Base-by-base conservation (phyloP, 1,140 invertebrate genomes). In the Bicyclus anynana region DNA sequence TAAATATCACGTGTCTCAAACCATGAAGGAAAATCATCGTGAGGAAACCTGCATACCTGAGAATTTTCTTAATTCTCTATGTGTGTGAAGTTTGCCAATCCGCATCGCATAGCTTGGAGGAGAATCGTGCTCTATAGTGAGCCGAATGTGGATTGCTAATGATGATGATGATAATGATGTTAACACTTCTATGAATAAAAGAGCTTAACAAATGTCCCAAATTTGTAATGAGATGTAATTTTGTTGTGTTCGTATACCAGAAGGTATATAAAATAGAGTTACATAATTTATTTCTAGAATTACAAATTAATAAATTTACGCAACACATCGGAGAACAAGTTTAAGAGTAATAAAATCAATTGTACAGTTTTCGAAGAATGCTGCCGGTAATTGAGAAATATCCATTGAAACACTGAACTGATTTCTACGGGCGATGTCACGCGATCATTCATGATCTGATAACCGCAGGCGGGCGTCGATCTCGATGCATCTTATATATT, bases 371-470 rank as follows among this genome's bases (percentile, higher is more conserved):
- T 33, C 26, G 46, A 59, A n/a, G 50, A 59, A 53, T 55, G 59
- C 20, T 55, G 49, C 52, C 38, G 52, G 47, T 44, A 61, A 61
- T 61, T 61, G 20, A 53, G 37, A 53, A 58, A 58, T 53, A 54
- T 49, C 42, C 55, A 65, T 65, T 61, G 59, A 58, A 48, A 55
- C 62, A 49, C 6, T 53, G 59, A 53, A 65, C 69, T 55, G 70
- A 69, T 75, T 74, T 77, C 75, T 75, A 77, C 59, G 69, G 49
- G 16, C 37, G 55, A 48, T 54, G 59, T 60, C 75, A 77, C 74
- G 77, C 77, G 69, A 80, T 65, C 63, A 58, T 79, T 77, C 74
- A 78, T 74, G 75, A 75, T 78, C 77, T 78, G 63, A 78, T 80
- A 75, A 75, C 61, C 51, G 26, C 52, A 40, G 58, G 20, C 17